Conservation (phyloP, 92 coral and sea anemone genomes). For the Porites evermanni region DNA sequence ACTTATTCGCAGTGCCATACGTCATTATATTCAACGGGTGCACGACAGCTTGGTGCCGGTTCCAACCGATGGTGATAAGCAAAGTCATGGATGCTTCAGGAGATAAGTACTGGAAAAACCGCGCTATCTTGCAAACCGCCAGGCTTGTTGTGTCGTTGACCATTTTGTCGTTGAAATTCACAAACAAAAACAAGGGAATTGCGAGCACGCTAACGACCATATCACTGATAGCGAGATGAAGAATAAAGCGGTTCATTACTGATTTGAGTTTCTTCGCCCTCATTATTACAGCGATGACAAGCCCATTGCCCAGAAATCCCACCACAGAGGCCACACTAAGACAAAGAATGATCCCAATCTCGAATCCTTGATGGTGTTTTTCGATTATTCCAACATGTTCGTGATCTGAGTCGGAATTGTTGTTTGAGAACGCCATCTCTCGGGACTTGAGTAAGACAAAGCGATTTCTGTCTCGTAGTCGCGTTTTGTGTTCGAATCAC, state of each 20-base stretch:
- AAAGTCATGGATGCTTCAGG: slow-evolving; percentile 85
- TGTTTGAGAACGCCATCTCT: slow-evolving; percentile 29
- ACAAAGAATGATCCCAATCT: slow-evolving; percentile 48
- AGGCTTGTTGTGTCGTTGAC: neutral
- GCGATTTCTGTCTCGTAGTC: neutral
- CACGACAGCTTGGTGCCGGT: slow-evolving; percentile 85
- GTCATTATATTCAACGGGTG: slow-evolving; percentile 83
- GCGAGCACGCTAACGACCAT: slow-evolving; percentile 78
- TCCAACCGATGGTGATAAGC: slow-evolving; percentile 87
- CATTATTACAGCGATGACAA: slow-evolving; percentile 74
- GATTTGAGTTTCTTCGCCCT: slow-evolving; percentile 82
- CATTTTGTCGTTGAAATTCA: slow-evolving; percentile 64
- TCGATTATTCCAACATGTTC: neutral
- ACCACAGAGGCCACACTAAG: slow-evolving; percentile 72
- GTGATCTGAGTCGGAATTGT: neutral
- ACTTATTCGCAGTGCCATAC: slow-evolving; percentile 74
- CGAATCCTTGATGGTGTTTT: slow-evolving; percentile 47
- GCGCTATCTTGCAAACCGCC: slow-evolving; percentile 66
- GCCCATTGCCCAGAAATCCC: slow-evolving; percentile 80
- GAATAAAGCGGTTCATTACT: slow-evolving; percentile 91
- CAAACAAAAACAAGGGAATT: slow-evolving; percentile 74
- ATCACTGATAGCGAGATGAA: slow-evolving; percentile 85
- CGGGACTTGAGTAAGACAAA: neutral
- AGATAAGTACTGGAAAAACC: slow-evolving; percentile 87
- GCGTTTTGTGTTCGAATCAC: neutral